A percentile compares a stretch with the other conserved stretches of the same genome.
phyloP scores from a whole-genome alignment of 2,797 vertebrate species.

The Hephaestus fuliginosus region DNA sequence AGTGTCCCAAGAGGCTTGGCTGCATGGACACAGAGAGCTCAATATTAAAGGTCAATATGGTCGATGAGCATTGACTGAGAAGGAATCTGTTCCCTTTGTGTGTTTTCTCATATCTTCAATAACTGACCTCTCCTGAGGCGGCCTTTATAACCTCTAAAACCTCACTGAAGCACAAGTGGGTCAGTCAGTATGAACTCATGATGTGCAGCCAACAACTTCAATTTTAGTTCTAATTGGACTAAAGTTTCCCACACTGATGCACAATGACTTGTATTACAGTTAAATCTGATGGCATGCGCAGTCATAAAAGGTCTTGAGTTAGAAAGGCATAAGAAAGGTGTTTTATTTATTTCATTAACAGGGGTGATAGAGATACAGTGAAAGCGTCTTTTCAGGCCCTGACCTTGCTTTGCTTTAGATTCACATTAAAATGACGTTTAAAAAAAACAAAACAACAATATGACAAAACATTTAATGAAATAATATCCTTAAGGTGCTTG shows the following conservation, averaged over 20 bases:
- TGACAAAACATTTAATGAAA: too few species aligned
- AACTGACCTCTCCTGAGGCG: not conserved
- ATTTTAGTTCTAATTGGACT: not conserved
- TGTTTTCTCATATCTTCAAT: not conserved
- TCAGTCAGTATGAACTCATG: not conserved
- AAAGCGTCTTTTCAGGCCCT: not conserved
- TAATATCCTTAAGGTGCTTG: too few species aligned
- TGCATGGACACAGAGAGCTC: conserved; percentile 6
- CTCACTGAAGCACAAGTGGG: not conserved
- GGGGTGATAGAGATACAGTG: too few species aligned
- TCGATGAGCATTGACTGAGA: conserved; percentile 12
- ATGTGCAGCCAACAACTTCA: not conserved
- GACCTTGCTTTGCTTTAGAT: not conserved
- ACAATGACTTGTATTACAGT: not conserved
- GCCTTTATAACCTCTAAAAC: not conserved
- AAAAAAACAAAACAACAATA: not conserved
- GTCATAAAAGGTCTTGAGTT: not conserved
- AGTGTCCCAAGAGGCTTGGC: not conserved
- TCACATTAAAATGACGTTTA: not conserved
- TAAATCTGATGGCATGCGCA: not conserved
- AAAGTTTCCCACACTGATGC: not conserved
- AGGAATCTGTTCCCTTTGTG: not conserved
- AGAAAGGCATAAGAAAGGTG: not conserved
- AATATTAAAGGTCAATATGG: conserved; percentile 7
- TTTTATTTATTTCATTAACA: conserved; percentile 2